Evolutionary conservation across 2,888 invertebrate genomes (phyloP).

Genomic region (Orchestes rusci): DNA sequence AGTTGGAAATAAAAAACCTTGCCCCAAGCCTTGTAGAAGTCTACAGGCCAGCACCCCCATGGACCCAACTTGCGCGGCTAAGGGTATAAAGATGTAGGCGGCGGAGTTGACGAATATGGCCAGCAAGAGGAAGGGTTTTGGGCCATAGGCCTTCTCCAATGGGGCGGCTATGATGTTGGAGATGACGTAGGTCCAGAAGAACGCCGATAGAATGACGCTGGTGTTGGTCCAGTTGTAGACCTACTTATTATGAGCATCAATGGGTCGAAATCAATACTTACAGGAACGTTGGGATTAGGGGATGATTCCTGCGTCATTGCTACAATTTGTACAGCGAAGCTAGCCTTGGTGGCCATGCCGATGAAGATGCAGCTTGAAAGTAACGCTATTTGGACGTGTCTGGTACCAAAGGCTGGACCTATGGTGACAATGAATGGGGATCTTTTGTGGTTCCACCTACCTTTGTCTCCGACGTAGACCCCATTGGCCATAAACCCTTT

Average conservation of each 20-base stretch:
- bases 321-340: constrained; percentile 60
- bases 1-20: constrained; percentile 63
- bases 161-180: constrained; percentile 31
- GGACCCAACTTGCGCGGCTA: constrained; percentile 23
- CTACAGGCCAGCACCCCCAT: constrained; percentile 28
- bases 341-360: constrained; percentile 53
- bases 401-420: constrained; percentile 49
- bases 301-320: constrained; percentile 57
- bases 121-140: constrained; percentile 56
- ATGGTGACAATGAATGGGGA: constrained; percentile 20
- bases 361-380: constrained; percentile 47
- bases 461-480: neutral
- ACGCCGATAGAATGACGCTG: constrained; percentile 58
- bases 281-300: constrained; percentile 42
- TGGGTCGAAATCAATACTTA: constrained; percentile 35
- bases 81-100: constrained; percentile 51
- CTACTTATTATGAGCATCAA: no score
- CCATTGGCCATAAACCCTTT: no score
- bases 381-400: constrained; percentile 55
- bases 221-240: constrained; percentile 18
- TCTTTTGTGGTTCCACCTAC: neutral
- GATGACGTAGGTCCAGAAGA: constrained; percentile 70
- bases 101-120: constrained; percentile 53
- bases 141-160: constrained; percentile 66
- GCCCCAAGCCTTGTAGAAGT: constrained; percentile 46